A percentile compares a stretch with the other conserved stretches of the same genome.
These are phyloP conservation scores for Loriculus beryllinus DNA, from an alignment of 2,797 vertebrate species.

Conservation along the genomic window DNA sequence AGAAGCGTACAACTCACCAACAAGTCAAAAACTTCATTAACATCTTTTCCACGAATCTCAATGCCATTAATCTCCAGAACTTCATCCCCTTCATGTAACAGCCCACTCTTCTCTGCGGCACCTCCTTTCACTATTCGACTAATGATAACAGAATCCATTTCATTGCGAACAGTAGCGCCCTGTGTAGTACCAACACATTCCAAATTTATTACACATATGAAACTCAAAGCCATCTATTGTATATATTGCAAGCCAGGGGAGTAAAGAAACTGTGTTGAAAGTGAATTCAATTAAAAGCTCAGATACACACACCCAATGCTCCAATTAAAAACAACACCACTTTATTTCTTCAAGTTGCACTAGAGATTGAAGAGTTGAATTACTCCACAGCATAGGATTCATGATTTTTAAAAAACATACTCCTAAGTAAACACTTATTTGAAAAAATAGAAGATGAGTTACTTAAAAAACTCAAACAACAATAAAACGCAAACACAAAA, in stretches of 20 bases:
- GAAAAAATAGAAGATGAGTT: background rate
- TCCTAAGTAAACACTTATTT: background rate
- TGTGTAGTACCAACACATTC: slow-evolving; percentile 58
- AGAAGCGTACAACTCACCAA: slow-evolving; percentile 78
- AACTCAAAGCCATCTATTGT: slow-evolving; percentile 26
- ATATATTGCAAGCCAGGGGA: background rate
- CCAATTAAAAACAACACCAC: background rate
- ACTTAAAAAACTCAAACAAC: background rate
- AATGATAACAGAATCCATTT: slow-evolving; percentile 93
- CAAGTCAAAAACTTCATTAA: slow-evolving; percentile 94
- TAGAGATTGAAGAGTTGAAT: background rate
- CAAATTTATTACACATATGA: background rate
- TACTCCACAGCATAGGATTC: accelerated
- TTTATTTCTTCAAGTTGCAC: background rate
- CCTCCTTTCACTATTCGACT: slow-evolving; percentile 95
- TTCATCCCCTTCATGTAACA: slow-evolving; percentile 92
- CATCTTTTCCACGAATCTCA: slow-evolving; percentile 90
- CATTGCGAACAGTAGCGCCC: slow-evolving; percentile 94
- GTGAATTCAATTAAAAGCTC: background rate
- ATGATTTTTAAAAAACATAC: background rate
- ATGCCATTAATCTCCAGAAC: slow-evolving; percentile 94
- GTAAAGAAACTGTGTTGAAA: background rate
- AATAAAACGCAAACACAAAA: background rate
- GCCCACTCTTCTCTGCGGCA: slow-evolving; percentile 88
- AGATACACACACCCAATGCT: background rate